Percentiles rank a stretch among this genome's conserved stretches.
Conservation (phyloP, 2,113 vertebrate species). For the Coregonus clupeaformis region DNA sequence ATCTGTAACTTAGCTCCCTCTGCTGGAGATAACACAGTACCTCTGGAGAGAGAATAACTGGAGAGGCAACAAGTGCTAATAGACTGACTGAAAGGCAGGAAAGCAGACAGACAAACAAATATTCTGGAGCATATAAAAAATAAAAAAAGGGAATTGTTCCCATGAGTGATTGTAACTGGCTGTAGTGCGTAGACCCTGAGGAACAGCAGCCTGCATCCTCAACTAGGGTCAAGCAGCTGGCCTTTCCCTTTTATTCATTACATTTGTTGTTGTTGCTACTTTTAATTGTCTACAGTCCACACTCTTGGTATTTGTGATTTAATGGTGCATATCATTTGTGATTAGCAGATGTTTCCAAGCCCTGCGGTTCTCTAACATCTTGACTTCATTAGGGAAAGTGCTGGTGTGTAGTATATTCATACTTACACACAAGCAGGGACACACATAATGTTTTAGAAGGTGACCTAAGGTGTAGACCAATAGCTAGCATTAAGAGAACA, state of each 20-base stretch:
- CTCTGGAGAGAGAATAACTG: neutral
- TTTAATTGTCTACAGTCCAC: constrained; percentile 15
- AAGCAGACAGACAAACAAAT: neutral
- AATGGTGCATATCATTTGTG: constrained; percentile 15
- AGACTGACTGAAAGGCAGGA: neutral
- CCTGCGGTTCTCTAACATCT: neutral
- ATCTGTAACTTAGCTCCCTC: constrained; percentile 41
- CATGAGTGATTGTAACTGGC: neutral
- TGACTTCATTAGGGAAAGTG: neutral
- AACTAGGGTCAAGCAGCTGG: constrained; percentile 7
- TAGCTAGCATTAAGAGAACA: too few species aligned
- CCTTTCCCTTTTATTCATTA: neutral
- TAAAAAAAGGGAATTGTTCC: neutral
- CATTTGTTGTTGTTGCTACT: neutral
- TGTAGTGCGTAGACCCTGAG: neutral
- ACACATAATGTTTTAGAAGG: neutral
- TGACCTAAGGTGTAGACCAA: neutral
- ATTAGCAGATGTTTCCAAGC: constrained; percentile 8
- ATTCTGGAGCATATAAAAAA: neutral
- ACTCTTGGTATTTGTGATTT: constrained; percentile 17
- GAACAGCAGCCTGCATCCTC: constrained; percentile 1
- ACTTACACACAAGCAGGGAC: neutral
- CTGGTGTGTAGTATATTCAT: neutral
- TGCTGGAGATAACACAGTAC: constrained; percentile 35
- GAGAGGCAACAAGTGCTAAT: neutral